phyloP scores from a whole-genome alignment of 2,113 vertebrate genomes.

The Garra rufa region DNA sequence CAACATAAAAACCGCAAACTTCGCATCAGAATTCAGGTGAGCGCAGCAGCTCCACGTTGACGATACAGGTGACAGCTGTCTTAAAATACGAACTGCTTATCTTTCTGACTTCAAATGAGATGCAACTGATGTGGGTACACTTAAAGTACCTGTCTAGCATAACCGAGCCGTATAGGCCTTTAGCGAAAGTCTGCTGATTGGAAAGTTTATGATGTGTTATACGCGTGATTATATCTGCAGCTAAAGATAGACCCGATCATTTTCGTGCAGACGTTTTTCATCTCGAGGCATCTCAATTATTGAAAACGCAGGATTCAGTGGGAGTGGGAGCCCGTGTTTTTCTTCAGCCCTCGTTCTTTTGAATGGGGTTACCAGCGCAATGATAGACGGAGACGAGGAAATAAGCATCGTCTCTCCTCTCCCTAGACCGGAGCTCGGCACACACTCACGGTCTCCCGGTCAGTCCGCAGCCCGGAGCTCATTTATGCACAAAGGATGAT shows the following conservation, averaged over 20 bases:
- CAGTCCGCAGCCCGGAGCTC: slow-evolving; percentile 61
- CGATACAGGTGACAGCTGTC: slow-evolving; percentile 16
- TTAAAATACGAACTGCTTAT: slow-evolving; percentile 20
- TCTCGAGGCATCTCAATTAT: not conserved
- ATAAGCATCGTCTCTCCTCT: slow-evolving; percentile 46
- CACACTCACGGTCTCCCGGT: slow-evolving; percentile 58
- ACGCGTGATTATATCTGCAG: not conserved
- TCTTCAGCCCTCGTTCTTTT: slow-evolving; percentile 12
- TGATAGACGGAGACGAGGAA: slow-evolving; percentile 41
- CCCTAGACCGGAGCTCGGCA: slow-evolving; percentile 35
- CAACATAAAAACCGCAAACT: not conserved
- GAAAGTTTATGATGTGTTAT: slow-evolving; percentile 32
- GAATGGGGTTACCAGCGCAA: not conserved
- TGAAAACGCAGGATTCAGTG: not conserved
- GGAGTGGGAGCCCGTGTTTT: slow-evolving; percentile 10
- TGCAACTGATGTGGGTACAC: not conserved
- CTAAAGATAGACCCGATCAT: not conserved
- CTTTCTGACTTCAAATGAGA: slow-evolving; percentile 9
- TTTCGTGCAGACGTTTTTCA: not conserved
- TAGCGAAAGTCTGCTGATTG: slow-evolving; percentile 2
- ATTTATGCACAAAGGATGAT: slow-evolving; percentile 63
- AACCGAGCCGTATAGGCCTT: slow-evolving; percentile 15
- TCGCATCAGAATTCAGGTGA: slow-evolving; percentile 31
- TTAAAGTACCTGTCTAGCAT: not conserved
- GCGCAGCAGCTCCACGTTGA: slow-evolving; percentile 6